phyloP scores from a whole-genome alignment of 2,797 vertebrate genomes.

The Ceryle rudis region DNA sequence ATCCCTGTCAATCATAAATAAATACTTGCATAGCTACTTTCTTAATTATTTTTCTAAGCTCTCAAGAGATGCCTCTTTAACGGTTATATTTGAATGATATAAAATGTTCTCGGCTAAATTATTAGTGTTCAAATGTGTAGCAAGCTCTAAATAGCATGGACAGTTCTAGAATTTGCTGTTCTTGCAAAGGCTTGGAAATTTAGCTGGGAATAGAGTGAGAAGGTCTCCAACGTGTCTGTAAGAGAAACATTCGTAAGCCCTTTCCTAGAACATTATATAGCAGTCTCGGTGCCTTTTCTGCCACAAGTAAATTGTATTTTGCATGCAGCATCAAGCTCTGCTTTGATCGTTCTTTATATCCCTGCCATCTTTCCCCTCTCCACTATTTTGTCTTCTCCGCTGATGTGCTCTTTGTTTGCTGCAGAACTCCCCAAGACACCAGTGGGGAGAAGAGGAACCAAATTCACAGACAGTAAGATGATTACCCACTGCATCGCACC shows the following conservation, averaged over 20 bases:
- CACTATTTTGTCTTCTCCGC: neutral
- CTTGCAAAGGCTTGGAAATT: neutral
- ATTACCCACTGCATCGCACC: neutral
- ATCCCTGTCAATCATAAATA: neutral
- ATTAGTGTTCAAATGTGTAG: neutral
- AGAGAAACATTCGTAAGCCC: neutral
- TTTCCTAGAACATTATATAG: neutral
- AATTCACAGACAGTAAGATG: conserved; percentile 82
- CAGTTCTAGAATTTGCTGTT: neutral
- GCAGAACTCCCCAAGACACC: conserved; percentile 86
- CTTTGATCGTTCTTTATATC: neutral
- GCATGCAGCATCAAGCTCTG: neutral
- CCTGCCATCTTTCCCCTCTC: neutral
- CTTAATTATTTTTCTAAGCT: neutral
- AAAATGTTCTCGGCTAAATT: neutral
- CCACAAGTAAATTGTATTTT: neutral
- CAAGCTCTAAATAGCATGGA: neutral
- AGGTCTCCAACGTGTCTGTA: neutral
- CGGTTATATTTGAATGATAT: neutral
- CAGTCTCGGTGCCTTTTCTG: neutral
- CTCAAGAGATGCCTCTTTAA: neutral
- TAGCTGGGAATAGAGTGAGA: neutral
- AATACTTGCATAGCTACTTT: neutral
- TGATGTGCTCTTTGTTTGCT: conserved; percentile 67
- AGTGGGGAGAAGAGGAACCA: conserved; percentile 86